Conservation (phyloP, 2,113 vertebrate genomes). For the Mellivora capensis region DNA sequence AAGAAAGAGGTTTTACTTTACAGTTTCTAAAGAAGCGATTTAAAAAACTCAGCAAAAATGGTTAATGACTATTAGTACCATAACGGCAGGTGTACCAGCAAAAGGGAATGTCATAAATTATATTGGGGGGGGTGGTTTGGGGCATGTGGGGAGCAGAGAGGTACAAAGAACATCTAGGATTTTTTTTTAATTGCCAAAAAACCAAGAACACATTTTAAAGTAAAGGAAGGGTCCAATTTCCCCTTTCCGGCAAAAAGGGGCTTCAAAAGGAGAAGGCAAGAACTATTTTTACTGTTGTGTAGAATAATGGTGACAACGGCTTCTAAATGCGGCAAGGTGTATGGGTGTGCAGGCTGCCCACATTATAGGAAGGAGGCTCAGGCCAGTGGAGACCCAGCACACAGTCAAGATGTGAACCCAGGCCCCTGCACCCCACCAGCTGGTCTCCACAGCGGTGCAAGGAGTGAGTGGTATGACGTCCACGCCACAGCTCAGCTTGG, state of each 20-base stretch:
- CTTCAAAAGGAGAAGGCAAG: not conserved
- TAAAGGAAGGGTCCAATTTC: not conserved
- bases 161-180: not conserved
- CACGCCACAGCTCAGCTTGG: accelerated
- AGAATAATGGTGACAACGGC: not conserved
- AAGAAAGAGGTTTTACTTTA: not conserved
- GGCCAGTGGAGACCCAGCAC: not conserved
- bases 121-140: too few relatives aligned
- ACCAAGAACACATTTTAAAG: not conserved
- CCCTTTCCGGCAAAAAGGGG: not conserved
- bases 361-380: not conserved
- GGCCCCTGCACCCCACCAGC: accelerated
- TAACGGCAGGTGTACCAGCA: not conserved
- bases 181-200: not conserved
- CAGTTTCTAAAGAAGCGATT: not conserved
- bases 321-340: not conserved
- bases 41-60: not conserved
- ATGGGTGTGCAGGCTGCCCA: too few relatives aligned
- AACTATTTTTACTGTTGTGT: not conserved
- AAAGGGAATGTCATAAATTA: not conserved
- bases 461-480: not conserved
- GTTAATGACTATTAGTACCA: not conserved
- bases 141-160: not conserved
- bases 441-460: accelerated
- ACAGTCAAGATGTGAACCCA: not conserved